Evolutionary conservation across 2,797 vertebrate species (phyloP).

Genomic region (Acomys russatus): DNA sequence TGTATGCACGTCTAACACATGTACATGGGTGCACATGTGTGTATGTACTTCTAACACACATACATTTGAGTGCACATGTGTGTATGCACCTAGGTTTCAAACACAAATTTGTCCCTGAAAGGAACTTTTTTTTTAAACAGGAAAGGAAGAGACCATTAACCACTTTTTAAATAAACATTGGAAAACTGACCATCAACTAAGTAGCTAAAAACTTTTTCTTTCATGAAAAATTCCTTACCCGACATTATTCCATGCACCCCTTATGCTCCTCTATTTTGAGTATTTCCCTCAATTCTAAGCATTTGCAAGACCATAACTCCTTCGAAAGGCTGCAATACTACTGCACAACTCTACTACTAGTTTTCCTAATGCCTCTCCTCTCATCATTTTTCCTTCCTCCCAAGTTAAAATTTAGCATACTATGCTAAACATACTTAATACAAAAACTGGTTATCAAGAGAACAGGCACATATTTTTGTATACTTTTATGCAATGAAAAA

Average conservation of each 20-base stretch:
- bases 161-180: slow-evolving; percentile 25
- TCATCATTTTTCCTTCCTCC: not conserved
- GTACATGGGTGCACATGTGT: not conserved
- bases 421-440: not conserved
- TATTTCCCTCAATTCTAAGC: not conserved
- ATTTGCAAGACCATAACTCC: not conserved
- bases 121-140: too few relatives aligned
- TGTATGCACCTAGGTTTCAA: not conserved
- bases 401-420: not conserved
- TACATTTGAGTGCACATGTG: too few relatives aligned
- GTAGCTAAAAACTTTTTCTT: not conserved
- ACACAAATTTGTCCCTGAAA: slow-evolving; percentile 15
- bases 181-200: not conserved
- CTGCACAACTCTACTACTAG: not conserved
- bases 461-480: slow-evolving; percentile 9
- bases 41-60: not conserved
- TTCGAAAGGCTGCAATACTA: slow-evolving; percentile 8
- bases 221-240: not conserved
- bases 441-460: not conserved
- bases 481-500: not conserved
- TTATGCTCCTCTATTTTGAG: not conserved
- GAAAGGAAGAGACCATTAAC: not conserved
- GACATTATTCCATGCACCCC: not conserved
- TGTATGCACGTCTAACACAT: too few relatives aligned
- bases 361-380: not conserved